These are phyloP conservation scores for Ceratina calcarata DNA, from an alignment of 1,140 invertebrate genomes.

Conservation along the genomic window DNA sequence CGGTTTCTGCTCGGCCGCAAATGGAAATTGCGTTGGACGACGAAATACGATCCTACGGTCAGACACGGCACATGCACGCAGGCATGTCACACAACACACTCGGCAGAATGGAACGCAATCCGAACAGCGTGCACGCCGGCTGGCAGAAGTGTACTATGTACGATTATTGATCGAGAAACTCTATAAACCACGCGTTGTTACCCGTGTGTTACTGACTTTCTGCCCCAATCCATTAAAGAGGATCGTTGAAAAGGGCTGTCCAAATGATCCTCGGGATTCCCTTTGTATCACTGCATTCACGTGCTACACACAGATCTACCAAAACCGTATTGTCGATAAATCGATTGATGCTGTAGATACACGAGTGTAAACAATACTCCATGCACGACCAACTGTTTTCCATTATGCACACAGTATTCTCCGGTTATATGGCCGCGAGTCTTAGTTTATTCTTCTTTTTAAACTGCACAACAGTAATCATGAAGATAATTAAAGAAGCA, in stretches of 20 bases:
- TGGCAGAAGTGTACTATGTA: not conserved
- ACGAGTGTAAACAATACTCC: not conserved
- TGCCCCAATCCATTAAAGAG: constrained; percentile 33
- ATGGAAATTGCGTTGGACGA: not conserved
- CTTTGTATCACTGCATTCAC: not conserved
- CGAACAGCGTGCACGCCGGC: not conserved
- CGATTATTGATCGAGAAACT: constrained; percentile 41
- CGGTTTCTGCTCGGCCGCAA: not conserved
- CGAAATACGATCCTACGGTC: constrained; percentile 15
- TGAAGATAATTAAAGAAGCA: too few relatives aligned
- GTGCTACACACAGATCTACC: too few relatives aligned
- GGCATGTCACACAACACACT: not conserved
- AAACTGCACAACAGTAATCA: too few relatives aligned
- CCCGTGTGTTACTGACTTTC: constrained; percentile 11
- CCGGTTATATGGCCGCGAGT: too few relatives aligned
- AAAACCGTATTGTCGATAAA: not conserved
- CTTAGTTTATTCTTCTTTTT: too few relatives aligned
- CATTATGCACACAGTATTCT: too few relatives aligned
- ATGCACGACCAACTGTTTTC: too few relatives aligned
- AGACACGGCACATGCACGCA: not conserved
- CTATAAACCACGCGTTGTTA: constrained; percentile 6
- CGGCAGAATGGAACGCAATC: constrained; percentile 20
- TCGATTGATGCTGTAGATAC: not conserved
- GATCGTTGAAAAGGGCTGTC: constrained; percentile 26
- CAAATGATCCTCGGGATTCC: not conserved